phyloP scores from a whole-genome alignment of 2,797 vertebrate species.

The Capromys pilorides region DNA sequence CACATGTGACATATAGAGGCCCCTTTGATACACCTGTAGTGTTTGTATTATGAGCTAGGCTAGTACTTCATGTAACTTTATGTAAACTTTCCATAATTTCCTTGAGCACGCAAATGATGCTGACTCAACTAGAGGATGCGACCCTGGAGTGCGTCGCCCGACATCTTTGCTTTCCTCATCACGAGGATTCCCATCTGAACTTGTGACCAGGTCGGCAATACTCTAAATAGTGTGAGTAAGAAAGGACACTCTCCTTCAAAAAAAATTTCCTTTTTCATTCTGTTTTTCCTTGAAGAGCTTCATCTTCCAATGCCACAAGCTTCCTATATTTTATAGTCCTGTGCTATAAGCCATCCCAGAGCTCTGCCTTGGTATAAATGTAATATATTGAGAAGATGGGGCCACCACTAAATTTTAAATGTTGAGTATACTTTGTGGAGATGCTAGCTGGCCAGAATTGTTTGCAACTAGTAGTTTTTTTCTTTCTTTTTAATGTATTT shows the following conservation, averaged over 20 bases:
- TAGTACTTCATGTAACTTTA: not conserved
- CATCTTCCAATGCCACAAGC: not conserved
- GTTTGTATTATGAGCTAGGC: not conserved
- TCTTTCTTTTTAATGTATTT: too few species aligned
- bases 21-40: not conserved
- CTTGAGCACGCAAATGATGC: not conserved
- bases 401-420: not conserved
- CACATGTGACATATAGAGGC: not conserved
- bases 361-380: not conserved
- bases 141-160: not conserved
- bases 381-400: not conserved
- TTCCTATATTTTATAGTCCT: not conserved
- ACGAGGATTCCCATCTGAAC: not conserved
- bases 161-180: not conserved
- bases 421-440: not conserved
- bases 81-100: not conserved
- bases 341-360: too few species aligned
- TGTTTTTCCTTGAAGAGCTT: not conserved
- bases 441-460: not conserved
- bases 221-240: not conserved
- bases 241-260: not conserved
- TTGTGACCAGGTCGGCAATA: not conserved
- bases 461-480: not conserved
- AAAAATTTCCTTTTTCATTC: not conserved
- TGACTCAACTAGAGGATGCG: not conserved